Base-by-base conservation (phyloP, 2,797 vertebrate species). In the Vultur gryphus region DNA sequence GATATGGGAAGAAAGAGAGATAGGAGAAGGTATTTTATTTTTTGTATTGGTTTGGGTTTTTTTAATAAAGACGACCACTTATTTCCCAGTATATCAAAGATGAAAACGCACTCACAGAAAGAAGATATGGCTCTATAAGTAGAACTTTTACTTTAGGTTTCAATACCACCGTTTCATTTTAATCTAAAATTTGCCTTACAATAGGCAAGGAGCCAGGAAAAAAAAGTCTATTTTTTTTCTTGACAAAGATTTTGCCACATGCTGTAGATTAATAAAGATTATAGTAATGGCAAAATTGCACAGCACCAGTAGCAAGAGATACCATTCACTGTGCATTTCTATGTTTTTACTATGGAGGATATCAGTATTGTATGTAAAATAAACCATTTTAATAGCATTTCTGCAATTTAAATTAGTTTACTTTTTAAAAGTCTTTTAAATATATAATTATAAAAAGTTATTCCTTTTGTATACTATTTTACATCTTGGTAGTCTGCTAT, bases 1-100 rank as follows among this genome's bases (percentile, higher is more conserved):
- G 85, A 81, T 93, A 83, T 31, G 25, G 79, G 54, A 59, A 83
- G 31, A 91, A 66, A 87, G 58, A 75, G 43, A 91, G 55, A 70
- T 41, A 57, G 21, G 18, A 91, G 57, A 87, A 73, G 3, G 57
- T 25, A 70, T 67, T 94, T 75, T 64, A 64, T 81, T 78, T 84
- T 95, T 89, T 76, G 70, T 80, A 87, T 89, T 77, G 70, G 46
- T 66, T 87, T 96, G 64, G 31, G 83, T 81, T 80, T 95, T 95
- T 97, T 91, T 91, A 91, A 87, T 93, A 93, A 92, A 94, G 57
- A 94, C 44, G n/a, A 93, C 87, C 67, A 46, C 59, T 95, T 96
- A 85, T 85, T 94, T 92, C 24, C 64, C 52, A 59, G 37, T 85
- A 51, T 71, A 84, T 94, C 48, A 81, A 76, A 90, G 79, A 85